Evolutionary conservation across 35 echinoderm and acorn worm genomes (phyloP).

Genomic region (Eucidaris tribuloides): DNA sequence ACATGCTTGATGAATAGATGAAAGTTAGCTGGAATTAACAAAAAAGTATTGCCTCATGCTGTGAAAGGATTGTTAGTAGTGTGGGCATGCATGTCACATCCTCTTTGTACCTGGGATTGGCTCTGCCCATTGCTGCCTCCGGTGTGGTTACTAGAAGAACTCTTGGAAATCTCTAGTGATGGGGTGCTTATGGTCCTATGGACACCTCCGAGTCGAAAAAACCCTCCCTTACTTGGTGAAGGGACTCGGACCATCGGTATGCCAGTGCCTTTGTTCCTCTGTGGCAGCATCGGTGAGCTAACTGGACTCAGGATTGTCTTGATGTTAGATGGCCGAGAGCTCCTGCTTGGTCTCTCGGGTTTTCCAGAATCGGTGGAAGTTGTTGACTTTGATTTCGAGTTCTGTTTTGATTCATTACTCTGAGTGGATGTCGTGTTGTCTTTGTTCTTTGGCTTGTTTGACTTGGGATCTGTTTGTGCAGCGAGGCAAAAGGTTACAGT

Average conservation of each 20-base stretch:
- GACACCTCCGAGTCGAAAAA: not conserved
- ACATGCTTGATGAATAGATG: no score
- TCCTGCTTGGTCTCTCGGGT: not conserved
- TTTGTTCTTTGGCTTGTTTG: not conserved
- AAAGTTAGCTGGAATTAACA: no score
- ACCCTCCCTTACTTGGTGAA: not conserved
- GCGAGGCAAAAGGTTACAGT: not conserved
- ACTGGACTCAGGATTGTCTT: slow-evolving; percentile 13
- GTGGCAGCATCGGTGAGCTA: not conserved
- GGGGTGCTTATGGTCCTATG: slow-evolving; percentile 12
- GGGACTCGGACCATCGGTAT: slow-evolving; percentile 17
- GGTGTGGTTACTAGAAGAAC: not conserved
- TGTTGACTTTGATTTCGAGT: not conserved
- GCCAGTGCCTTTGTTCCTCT: not conserved
- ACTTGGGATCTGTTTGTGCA: no score
- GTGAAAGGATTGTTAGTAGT: no score
- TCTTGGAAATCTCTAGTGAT: not conserved
- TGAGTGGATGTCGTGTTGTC: not conserved
- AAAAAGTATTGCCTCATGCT: no score
- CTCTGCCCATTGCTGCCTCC: not conserved
- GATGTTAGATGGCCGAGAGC: slow-evolving; percentile 7
- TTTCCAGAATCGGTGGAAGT: not conserved
- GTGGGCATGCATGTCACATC: no score
- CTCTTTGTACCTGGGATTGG: no score
- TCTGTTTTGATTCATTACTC: no score